Evolutionary conservation across 2,113 vertebrate genomes (phyloP), one percentile per base, ranked within the genome.

Genomic region (Etheostoma cragini): DNA sequence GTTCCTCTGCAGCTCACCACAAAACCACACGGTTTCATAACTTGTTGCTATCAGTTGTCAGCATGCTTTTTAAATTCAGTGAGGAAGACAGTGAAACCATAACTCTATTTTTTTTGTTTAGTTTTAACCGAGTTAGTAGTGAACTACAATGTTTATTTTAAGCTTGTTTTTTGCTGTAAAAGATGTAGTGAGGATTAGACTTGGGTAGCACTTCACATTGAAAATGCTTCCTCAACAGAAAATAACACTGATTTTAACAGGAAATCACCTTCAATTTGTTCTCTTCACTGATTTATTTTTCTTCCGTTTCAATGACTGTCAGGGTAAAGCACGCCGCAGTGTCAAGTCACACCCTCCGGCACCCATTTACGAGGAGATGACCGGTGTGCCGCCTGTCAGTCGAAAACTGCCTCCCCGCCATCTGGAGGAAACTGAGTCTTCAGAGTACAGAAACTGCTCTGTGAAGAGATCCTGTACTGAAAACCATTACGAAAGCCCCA

Each of bases 331-430:
- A 5, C 19, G 13, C 6, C n/a, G 24, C 17, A 13, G 73, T 0
- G 63, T 24, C 13, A 89, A 82, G 72, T 38, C 76, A 16, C 83
- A 69, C 38, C n/a, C 69, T 30, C 70, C 61, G 8, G 72, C 64
- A 3, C 82, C 92, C 38, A 90, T 95, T 72, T 96, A 95, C 10
- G 95, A 95, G 84, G 95, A 95, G 76, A 96, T 96, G 95, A 16
- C 72, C 0, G 83, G 86, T 6, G 6, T 87, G 67, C 8, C 73
- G 42, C 3, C 72, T 0, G 33, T 15, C 6, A 49, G 42, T 7
- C 30, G 21, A 4, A 94, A 93, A 35, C 13, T 22, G 22, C 7
- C 24, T 8, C 2, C 35, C 4, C 4, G 1, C 8, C 82, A 65
- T 50, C 72, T 80, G 78, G 89, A 91, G 68, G 88, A 93, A 62